Evolutionary conservation across 2,888 invertebrate species (phyloP), one percentile per base, ranked within the genome.

Genomic region (Julus scanicus): DNA sequence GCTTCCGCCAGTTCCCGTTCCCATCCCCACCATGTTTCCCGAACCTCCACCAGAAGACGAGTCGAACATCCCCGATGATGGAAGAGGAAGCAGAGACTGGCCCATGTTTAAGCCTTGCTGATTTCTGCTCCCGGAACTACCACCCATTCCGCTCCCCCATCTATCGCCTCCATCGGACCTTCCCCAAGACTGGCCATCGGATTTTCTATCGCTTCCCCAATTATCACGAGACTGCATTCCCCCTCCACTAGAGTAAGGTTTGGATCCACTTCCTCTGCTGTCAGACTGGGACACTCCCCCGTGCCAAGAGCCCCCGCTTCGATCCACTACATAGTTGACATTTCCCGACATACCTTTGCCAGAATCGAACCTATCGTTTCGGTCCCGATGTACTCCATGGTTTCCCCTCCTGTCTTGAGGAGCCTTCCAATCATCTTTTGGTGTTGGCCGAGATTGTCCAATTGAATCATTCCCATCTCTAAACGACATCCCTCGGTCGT

Each of bases 101-200:
- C 89, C 87, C 87, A 89, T 44, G 20, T 88, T 86, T 84, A 89
- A 29, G 15, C 89, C 48, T 57, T 89, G 89, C 83, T 89, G 89
- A 37, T n/a, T 44, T n/a, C 84, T 84, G n/a, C 86, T 84, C 1
- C 89, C 44, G 13, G 89, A 88, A 5, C 88, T 83, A 15, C 89
- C 88, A 53, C 86, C 49, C 20, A 53, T 40, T 44, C 88, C 84
- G 9, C 89, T 86, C 4, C 88, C 89, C 89, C 89, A 89, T n/a
- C 89, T 49, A n/a, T 89, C 89, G 3, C 87, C 88, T 20, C 84
- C 84, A 39, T 84, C 88, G 5, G 87, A 87, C 15, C 20, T 29
- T 37, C 88, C 88, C 63, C 88, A 86, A 40, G 86, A 86, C 63
- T 85, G 88, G 15, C 86, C 44, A 15, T 86, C 88, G 8, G 37